Conservation (phyloP, 2,113 vertebrate genomes). For the Ascaphus truei region DNA sequence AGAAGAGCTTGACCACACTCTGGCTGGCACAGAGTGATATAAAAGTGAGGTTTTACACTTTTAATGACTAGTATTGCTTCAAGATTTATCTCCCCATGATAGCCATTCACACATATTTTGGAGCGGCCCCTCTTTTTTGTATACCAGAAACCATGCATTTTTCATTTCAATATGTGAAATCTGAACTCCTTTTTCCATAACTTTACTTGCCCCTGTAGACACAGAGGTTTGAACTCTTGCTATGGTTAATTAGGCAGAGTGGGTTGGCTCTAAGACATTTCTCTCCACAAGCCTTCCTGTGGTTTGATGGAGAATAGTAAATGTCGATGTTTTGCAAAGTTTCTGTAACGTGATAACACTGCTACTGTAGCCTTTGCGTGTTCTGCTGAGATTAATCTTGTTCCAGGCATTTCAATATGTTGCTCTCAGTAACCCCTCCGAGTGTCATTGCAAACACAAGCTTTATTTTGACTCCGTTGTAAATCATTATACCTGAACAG, state of each 20-base stretch:
- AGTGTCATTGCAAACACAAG: neutral
- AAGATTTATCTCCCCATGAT: too few relatives aligned
- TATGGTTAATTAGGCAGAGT: slow-evolving; percentile 20
- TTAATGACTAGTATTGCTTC: too few relatives aligned
- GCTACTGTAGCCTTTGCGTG: neutral
- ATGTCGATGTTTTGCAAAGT: slow-evolving; percentile 15
- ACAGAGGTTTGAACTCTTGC: slow-evolving; percentile 1
- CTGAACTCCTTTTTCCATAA: neutral
- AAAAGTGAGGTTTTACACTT: too few relatives aligned
- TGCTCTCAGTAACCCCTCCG: neutral
- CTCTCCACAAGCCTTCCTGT: slow-evolving; percentile 12
- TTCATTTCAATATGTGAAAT: neutral
- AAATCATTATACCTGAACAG: neutral
- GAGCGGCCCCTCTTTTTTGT: neutral
- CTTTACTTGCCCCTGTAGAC: slow-evolving; percentile 34
- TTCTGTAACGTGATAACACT: slow-evolving; percentile 21
- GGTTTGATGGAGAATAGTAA: slow-evolving; percentile 6
- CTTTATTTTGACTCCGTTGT: neutral
- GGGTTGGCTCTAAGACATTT: neutral
- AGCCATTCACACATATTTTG: too few relatives aligned
- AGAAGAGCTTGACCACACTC: too few relatives aligned
- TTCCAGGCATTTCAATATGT: neutral
- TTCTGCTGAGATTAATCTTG: neutral
- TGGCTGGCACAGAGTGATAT: too few relatives aligned
- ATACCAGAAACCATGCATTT: neutral